phyloP scores from a whole-genome alignment of 2,888 invertebrate species.

The Nomada goodeniana region DNA sequence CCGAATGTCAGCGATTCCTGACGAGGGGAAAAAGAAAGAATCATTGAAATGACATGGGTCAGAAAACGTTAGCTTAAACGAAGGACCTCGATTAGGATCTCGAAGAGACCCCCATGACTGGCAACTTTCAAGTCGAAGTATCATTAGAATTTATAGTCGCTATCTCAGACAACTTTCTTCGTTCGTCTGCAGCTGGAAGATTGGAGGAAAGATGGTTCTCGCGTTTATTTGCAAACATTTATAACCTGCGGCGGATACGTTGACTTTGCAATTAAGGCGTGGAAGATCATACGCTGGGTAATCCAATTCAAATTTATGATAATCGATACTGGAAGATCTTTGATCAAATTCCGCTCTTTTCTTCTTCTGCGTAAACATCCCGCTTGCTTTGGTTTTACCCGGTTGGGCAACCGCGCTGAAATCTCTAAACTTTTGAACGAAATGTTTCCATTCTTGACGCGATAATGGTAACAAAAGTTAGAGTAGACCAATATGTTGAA shows the following conservation, averaged over 20 bases:
- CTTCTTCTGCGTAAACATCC: neutral
- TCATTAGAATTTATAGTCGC: slow-evolving; percentile 19
- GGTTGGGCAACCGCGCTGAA: neutral
- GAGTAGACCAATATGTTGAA: no score
- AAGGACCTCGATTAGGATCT: slow-evolving; percentile 20
- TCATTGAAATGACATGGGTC: neutral
- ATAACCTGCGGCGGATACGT: neutral
- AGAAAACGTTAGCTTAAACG: slow-evolving; percentile 6
- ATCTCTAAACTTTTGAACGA: no score
- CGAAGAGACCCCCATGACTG: neutral
- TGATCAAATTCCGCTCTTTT: neutral
- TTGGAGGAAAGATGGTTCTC: neutral
- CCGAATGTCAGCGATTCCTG: no score
- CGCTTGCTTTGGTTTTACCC: neutral
- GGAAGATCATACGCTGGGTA: neutral
- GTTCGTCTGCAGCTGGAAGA: neutral
- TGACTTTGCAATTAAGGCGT: slow-evolving; percentile 14
- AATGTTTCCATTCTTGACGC: no score
- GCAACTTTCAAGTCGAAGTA: slow-evolving; percentile 21
- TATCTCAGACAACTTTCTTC: slow-evolving; percentile 16
- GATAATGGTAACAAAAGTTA: no score
- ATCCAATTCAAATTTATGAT: slow-evolving; percentile 36
- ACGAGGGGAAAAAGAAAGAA: no score
- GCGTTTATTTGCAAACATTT: slow-evolving; percentile 14
- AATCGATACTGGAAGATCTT: slow-evolving; percentile 8